Evolutionary conservation across 2,888 invertebrate genomes (phyloP).

Genomic region (Andrena hattorfiana): DNA sequence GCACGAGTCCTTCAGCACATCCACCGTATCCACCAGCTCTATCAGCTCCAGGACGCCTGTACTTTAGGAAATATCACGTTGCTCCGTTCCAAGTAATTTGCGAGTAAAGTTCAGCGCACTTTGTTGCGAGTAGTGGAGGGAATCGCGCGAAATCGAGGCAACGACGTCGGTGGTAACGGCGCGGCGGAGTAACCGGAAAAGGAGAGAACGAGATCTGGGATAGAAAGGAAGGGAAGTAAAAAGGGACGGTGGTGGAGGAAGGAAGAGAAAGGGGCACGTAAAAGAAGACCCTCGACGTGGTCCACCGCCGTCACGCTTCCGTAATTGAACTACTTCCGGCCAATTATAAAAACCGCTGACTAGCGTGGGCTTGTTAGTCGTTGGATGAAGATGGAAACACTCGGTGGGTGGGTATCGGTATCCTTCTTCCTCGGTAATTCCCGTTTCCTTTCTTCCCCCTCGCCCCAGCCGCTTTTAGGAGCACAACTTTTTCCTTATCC

Average conservation of each 20-base stretch:
- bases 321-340: conserved; percentile 79
- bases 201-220: conserved; percentile 9
- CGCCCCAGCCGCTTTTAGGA: background rate
- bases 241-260: background rate
- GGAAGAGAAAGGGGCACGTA: conserved; percentile 17
- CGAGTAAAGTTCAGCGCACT: background rate
- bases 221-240: conserved; percentile 35
- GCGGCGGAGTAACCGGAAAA: background rate
- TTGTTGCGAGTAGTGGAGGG: background rate
- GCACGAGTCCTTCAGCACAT: background rate
- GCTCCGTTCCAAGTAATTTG: background rate
- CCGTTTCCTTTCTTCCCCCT: conserved; percentile 1
- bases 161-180: conserved; percentile 4
- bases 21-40: background rate
- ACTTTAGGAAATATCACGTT: conserved; percentile 6
- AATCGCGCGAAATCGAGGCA: conserved; percentile 6
- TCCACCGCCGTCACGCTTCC: conserved; percentile 66
- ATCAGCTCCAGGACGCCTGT: conserved; percentile 4
- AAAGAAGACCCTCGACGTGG: conserved; percentile 59
- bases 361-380: conserved; percentile 72
- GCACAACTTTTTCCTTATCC: background rate
- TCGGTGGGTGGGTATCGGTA: conserved; percentile 40
- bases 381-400: conserved; percentile 67
- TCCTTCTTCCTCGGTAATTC: conserved; percentile 31
- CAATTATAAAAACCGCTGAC: conserved; percentile 81